A percentile compares a stretch with the other conserved stretches of the same genome.
These are phyloP conservation scores for Pyrocephalus nanus DNA, from an alignment of 2,797 vertebrate species.

Conservation along the genomic window DNA sequence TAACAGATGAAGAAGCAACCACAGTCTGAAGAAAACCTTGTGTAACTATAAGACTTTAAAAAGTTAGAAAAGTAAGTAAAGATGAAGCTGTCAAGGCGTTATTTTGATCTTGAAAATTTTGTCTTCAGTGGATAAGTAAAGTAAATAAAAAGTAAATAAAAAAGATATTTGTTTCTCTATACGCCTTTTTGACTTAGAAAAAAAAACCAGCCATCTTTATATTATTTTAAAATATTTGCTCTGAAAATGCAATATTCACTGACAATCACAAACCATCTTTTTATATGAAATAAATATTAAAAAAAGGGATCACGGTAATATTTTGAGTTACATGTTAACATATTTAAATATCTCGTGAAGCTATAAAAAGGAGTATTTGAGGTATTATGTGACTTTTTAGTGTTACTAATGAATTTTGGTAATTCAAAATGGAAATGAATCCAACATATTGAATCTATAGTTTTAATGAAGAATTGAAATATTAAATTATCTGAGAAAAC, in stretches of 20 bases:
- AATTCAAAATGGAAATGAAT: background rate
- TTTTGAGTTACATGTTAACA: background rate
- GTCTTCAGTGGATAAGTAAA: background rate
- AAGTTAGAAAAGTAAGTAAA: background rate
- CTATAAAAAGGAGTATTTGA: background rate
- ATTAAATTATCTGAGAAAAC: background rate
- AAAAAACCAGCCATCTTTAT: accelerated
- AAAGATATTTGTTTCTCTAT: background rate
- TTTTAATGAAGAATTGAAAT: background rate
- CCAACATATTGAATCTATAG: background rate
- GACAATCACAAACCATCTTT: background rate
- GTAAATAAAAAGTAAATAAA: background rate
- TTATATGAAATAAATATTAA: background rate
- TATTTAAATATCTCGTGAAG: background rate
- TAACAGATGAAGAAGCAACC: background rate
- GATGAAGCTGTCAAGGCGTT: background rate
- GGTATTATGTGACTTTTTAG: background rate
- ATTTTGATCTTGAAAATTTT: background rate
- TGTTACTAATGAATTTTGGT: background rate
- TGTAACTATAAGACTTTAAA: background rate
- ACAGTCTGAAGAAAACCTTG: background rate
- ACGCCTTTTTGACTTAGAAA: background rate
- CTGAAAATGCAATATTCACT: background rate
- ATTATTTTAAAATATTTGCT: background rate
- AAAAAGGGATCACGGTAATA: background rate